Evolutionary conservation across 2,888 invertebrate genomes (phyloP).

Genomic region (Rhorus exstirpatorius): DNA sequence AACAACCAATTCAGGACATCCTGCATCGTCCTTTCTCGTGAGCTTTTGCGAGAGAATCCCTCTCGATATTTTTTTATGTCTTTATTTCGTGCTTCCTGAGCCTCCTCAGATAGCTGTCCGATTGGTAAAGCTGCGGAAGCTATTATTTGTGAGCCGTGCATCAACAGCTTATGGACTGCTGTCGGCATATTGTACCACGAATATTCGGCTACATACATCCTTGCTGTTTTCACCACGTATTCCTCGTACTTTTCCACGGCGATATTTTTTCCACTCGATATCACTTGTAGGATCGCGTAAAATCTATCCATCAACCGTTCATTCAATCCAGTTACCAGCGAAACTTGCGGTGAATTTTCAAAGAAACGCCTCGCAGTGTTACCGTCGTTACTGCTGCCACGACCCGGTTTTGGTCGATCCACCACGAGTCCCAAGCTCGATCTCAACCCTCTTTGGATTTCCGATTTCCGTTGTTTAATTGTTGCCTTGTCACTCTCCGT

Average conservation of each 20-base stretch:
- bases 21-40: no score
- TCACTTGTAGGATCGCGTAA: slow-evolving; percentile 22
- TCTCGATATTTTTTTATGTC: neutral
- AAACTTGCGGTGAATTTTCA: neutral
- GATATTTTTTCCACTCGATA: slow-evolving; percentile 27
- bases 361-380: no score
- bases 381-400: no score
- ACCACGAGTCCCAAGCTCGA: neutral
- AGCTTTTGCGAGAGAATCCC: neutral
- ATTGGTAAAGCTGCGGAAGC: no score
- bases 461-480: neutral
- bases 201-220: neutral
- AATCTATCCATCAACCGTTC: slow-evolving; percentile 16
- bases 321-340: slow-evolving; percentile 27
- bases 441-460: neutral
- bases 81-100: neutral
- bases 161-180: neutral
- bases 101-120: neutral
- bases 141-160: no score
- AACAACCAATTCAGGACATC: slow-evolving; percentile 2
- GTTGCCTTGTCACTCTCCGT: no score
- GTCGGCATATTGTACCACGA: neutral
- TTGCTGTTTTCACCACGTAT: slow-evolving; percentile 31
- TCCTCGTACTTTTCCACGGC: slow-evolving; percentile 7
- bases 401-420: slow-evolving; percentile 42